Percentiles rank a stretch among this genome's conserved stretches.
Evolutionary conservation across 1,140 invertebrate species (phyloP).

Genomic region (Solenopsis invicta): DNA sequence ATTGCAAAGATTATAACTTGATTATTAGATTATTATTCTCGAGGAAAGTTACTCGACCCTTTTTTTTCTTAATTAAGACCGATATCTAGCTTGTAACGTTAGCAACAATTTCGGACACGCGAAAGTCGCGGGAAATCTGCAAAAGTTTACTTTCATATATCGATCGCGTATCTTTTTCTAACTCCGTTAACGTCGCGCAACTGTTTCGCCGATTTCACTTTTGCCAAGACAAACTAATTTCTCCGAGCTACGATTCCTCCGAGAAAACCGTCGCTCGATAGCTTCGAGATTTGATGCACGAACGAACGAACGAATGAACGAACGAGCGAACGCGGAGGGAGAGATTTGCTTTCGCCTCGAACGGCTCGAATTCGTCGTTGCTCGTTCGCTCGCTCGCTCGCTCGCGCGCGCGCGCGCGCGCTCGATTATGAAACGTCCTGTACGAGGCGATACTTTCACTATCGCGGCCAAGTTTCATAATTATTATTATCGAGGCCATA

Average conservation of each 20-base stretch:
- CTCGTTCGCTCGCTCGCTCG: constrained; percentile 5
- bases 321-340: constrained; percentile 10
- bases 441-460: constrained; percentile 81
- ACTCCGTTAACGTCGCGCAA: constrained; percentile 37
- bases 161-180: constrained; percentile 39
- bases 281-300: constrained; percentile 27
- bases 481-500: constrained; percentile 82
- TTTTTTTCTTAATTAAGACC: constrained; percentile 5
- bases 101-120: constrained; percentile 27
- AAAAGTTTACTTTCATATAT: constrained; percentile 53
- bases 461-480: constrained; percentile 83
- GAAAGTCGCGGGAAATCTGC: constrained; percentile 34
- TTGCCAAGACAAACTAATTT: constrained; percentile 61
- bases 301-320: constrained; percentile 7
- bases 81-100: not conserved
- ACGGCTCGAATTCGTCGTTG: constrained; percentile 44
- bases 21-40: not conserved
- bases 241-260: constrained; percentile 30
- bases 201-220: constrained; percentile 61
- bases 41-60: not conserved
- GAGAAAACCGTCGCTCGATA: constrained; percentile 38
- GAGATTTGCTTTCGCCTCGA: constrained; percentile 57
- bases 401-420: constrained; percentile 12
- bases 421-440: constrained; percentile 79
- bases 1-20: not conserved